Base-by-base conservation (phyloP, 2,888 invertebrate genomes). In the Cephalotes varians region DNA sequence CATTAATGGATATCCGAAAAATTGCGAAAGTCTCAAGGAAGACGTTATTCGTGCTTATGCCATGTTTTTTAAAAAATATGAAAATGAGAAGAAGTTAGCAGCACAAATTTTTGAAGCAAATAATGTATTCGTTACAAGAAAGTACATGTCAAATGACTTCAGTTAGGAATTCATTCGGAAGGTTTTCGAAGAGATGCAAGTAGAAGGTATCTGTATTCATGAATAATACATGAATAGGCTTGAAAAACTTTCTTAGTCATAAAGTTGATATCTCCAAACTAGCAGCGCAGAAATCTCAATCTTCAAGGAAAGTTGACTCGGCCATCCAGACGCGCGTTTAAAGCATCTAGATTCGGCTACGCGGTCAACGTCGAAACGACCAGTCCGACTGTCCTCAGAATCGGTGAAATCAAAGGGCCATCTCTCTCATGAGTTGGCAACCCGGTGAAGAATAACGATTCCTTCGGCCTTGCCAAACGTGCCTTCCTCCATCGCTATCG, bases 401-500 rank as follows among this genome's bases (percentile, higher is more conserved):
- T 86, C 90, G 92, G 91, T 91, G 85, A 92, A 92, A 91, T 91
- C 92, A 92, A 92, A 92, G 91, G 86, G 73, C 85, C 83, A 82
- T 84, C 85, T 85, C 82, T 84, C 85, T 85, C 82, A 85, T 86
- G 86, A 82, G 81, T 83, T 87, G 86, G 87, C 86, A 87, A 82
- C 81, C 90, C 87, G 82, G 79, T 82, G 85, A 92, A 90, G 91
- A 92, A 91, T 92, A 92, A 92, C 90, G 92, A 92, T 93, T 91
- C 90, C 86, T 88, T 92, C 88, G 91, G 90, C 90, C 92, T 92
- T 91, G 91, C 91, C 91, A 90, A 91, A 92, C 91, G 90, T 87
- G 56, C 76, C 71, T 37, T 79, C 34, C 62, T 64, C 62, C 58
- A 58, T 73, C 82, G 58, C n/a, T 56, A n/a, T 40, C 40, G 10